A percentile compares a stretch with the other conserved stretches of the same genome.
phyloP scores from a whole-genome alignment of 1,140 invertebrate species.

The Calycopis cecrops region DNA sequence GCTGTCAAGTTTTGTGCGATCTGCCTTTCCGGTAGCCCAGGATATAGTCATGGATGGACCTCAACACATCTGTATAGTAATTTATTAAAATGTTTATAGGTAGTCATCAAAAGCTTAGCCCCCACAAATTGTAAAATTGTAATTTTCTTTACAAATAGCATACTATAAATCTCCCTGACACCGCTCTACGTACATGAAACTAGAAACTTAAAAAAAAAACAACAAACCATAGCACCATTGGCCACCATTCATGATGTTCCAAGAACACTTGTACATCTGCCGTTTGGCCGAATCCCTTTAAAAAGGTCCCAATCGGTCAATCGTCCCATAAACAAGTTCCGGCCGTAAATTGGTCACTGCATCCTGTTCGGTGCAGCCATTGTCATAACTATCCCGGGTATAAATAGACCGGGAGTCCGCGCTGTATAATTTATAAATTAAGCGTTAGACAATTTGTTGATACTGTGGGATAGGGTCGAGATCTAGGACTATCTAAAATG shows the following conservation, averaged over 20 bases:
- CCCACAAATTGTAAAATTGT: too few relatives aligned
- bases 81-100: too few relatives aligned
- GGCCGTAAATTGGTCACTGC: slow-evolving; percentile 44
- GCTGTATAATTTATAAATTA: slow-evolving; percentile 1
- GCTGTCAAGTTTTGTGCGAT: too few relatives aligned
- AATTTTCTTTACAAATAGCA: too few relatives aligned
- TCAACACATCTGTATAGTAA: too few relatives aligned
- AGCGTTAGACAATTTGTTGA: slow-evolving; percentile 5
- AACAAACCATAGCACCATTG: too few relatives aligned
- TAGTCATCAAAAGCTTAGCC: too few relatives aligned
- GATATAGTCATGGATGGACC: too few relatives aligned
- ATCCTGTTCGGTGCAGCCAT: slow-evolving; percentile 39
- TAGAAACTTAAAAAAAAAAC: too few relatives aligned
- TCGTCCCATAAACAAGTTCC: slow-evolving; percentile 41
- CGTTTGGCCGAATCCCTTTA: slow-evolving; percentile 23
- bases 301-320: slow-evolving; percentile 39
- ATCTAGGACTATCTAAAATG: not conserved
- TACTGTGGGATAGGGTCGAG: not conserved
- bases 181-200: too few relatives aligned
- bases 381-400: slow-evolving; percentile 35
- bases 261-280: slow-evolving; percentile 17
- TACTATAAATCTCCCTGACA: too few relatives aligned
- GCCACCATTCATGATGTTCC: not conserved
- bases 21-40: too few relatives aligned
- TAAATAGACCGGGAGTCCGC: slow-evolving; percentile 26